Base-by-base conservation (phyloP, 2,797 vertebrate species). In the Holocentrus rufus region DNA sequence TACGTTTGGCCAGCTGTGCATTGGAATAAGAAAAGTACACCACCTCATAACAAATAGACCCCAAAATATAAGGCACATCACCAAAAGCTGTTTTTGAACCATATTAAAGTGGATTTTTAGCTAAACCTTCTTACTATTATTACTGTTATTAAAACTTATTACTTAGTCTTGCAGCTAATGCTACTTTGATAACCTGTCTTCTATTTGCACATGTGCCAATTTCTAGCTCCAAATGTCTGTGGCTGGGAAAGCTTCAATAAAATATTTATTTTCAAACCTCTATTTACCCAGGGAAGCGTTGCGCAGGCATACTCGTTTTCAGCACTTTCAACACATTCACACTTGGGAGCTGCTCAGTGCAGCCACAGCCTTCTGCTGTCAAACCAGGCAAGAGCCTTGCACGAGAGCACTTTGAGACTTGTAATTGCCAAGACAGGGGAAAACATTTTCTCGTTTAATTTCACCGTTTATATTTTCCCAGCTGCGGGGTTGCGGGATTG, bases 261-360 rank as follows among this genome's bases (percentile, higher is more conserved):
- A 31, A 31, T 31, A 49, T 47, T 15, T 15, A 4, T 15, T 18
- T 47, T 47, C 13, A 4, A 47, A 44, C 44, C 14, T 15, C 17
- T 15, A 15, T 49, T 49, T 49, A 49, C n/a, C n/a, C 47, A n/a
- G 44, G 23, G 11, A 55, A 27, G 1, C 18, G 18, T 53, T 39
- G 4, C 23, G 27, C 56, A 60, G 34, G 22, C 27, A n/a, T 39
- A n/a, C 13, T 14, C 13, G 49, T 22, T 50, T 64, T 65, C 34
- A 47, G 49, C 60, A 57, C 30, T 63, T 66, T 49, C 53, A 53
- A 76, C 65, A 62, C 31, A 31, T 60, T 54, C 17, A 56, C 69
- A 55, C 15, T 22, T 52, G 50, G 17, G 6, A 65, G 52, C 65
- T 58, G 65, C 56, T 20, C 61, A 36, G 49, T 54, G 4, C 68